A percentile compares a stretch with the other conserved stretches of the same genome.
Evolutionary conservation across 2,113 vertebrate genomes (phyloP).

Genomic region (Diglossa brunneiventris): DNA sequence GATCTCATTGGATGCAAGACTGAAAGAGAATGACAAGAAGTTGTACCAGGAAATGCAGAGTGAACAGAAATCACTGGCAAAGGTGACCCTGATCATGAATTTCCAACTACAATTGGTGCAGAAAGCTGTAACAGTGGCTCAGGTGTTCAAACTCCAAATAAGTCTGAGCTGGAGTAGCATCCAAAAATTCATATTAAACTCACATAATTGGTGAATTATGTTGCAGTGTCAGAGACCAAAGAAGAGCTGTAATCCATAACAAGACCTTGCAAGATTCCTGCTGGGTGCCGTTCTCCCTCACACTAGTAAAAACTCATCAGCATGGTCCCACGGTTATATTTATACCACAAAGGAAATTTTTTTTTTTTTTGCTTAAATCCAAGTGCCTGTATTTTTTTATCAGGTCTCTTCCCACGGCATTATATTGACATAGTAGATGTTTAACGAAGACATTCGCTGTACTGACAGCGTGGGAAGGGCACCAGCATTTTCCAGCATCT

Average conservation of each 20-base stretch:
- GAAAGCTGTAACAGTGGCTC: background rate
- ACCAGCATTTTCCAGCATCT: background rate
- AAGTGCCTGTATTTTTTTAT: background rate
- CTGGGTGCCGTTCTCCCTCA: background rate
- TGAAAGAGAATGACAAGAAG: background rate
- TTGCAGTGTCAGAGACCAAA: background rate
- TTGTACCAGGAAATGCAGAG: background rate
- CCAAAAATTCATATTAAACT: background rate
- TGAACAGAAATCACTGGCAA: background rate
- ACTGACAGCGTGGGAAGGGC: background rate
- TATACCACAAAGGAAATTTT: fast-evolving
- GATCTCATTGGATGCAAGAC: background rate
- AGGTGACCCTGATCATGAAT: background rate
- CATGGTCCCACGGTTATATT: background rate
- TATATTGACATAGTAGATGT: background rate
- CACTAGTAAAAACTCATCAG: background rate
- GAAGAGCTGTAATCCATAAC: background rate
- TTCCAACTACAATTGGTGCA: background rate
- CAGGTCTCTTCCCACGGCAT: background rate
- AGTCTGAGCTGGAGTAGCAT: background rate
- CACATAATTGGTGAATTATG: background rate
- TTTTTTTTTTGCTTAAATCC: background rate
- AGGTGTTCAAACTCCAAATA: background rate
- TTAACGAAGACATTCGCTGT: background rate
- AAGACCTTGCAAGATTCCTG: background rate